A percentile compares a stretch with the other conserved stretches of the same genome.
Conservation (phyloP, 2,113 vertebrate genomes). For the Lontra canadensis region DNA sequence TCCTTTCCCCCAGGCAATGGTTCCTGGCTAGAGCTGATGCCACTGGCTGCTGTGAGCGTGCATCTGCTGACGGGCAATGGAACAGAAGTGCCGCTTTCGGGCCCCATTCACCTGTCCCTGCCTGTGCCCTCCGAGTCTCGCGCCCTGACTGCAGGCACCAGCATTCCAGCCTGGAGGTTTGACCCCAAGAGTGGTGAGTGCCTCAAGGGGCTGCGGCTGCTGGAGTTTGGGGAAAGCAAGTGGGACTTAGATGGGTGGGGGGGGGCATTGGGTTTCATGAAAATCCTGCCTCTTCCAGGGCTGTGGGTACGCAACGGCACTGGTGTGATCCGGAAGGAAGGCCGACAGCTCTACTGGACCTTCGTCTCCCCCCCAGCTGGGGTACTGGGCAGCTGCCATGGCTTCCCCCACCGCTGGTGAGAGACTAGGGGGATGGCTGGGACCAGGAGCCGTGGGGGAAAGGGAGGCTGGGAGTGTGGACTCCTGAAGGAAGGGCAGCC, state of each 20-base stretch:
- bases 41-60: conserved; percentile 89
- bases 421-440: background rate
- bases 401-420: conserved; percentile 89
- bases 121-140: conserved; percentile 88
- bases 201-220: background rate
- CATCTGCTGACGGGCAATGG: conserved; percentile 92
- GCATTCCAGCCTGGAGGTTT: conserved; percentile 93
- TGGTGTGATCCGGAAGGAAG: conserved; percentile 92
- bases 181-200: conserved; percentile 90
- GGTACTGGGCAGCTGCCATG: conserved; percentile 95
- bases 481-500: background rate
- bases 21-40: conserved; percentile 90
- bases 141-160: conserved; percentile 83
- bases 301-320: conserved; percentile 93
- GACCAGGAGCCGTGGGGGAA: fast-evolving
- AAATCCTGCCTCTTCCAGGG: conserved; percentile 79
- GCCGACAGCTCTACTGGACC: conserved; percentile 90
- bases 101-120: conserved; percentile 90
- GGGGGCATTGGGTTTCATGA: background rate
- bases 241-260: background rate
- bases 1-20: conserved; percentile 79
- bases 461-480: background rate
- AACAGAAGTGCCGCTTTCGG: conserved; percentile 85
- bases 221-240: background rate
- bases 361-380: conserved; percentile 90